Percentiles rank a stretch among this genome's conserved stretches.
These are phyloP conservation scores for Malacoctenus gilli DNA, from an alignment of 2,797 vertebrate species.

Conservation along the genomic window DNA sequence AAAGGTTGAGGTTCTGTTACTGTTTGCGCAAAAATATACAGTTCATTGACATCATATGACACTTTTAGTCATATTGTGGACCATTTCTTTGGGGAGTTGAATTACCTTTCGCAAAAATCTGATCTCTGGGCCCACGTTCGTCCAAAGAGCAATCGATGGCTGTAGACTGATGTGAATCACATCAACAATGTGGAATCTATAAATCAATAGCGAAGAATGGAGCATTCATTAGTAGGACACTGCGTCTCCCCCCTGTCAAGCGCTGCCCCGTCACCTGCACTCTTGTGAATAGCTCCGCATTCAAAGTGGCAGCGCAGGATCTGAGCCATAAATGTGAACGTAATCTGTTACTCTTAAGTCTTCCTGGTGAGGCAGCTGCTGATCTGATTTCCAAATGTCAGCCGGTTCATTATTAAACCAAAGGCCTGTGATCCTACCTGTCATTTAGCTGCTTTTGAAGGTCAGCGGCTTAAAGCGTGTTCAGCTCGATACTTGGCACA, in stretches of 20 bases:
- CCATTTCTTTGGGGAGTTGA: background rate
- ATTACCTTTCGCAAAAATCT: background rate
- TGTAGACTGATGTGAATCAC: background rate
- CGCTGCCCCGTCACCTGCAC: background rate
- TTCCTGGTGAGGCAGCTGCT: constrained; percentile 43
- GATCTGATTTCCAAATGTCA: constrained; percentile 73
- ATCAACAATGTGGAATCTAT: constrained; percentile 16
- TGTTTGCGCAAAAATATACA: background rate
- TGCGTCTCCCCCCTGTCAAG: background rate
- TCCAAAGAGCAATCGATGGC: too few relatives aligned
- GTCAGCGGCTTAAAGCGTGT: constrained; percentile 64
- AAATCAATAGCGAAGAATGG: constrained; percentile 10
- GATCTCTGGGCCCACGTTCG: background rate
- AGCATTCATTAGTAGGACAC: background rate
- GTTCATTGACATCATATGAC: constrained; percentile 1
- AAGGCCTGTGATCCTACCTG: constrained; percentile 48
- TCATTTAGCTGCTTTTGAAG: constrained; percentile 64
- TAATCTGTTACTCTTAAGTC: constrained; percentile 33
- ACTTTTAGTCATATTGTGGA: background rate
- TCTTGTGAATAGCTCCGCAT: background rate
- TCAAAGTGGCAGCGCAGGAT: background rate
- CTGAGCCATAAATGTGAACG: constrained; percentile 3
- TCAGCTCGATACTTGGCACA: constrained; percentile 56
- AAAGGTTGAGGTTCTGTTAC: background rate
- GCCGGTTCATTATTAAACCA: constrained; percentile 65